A percentile compares a stretch with the other conserved stretches of the same genome.
These are phyloP conservation scores for Tupaia chinensis DNA, from an alignment of 2,113 vertebrate genomes.

Conservation along the genomic window DNA sequence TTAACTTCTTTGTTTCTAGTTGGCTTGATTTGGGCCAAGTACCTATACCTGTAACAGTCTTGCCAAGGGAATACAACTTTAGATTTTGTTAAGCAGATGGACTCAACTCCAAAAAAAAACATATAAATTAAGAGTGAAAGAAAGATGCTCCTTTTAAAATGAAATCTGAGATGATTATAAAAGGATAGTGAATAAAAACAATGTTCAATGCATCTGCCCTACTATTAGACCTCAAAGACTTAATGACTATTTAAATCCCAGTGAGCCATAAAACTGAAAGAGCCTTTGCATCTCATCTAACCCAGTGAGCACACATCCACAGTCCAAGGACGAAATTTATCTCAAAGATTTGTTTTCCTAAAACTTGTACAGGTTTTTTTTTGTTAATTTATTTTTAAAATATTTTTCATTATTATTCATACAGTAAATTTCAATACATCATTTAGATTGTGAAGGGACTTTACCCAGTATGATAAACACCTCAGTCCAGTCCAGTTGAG, in stretches of 20 bases:
- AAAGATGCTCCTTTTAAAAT: neutral
- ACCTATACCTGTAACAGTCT: neutral
- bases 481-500: too few species aligned
- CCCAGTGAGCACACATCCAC: neutral
- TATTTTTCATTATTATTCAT: too few species aligned
- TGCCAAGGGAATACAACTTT: neutral
- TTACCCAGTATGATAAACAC: too few species aligned
- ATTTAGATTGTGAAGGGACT: too few species aligned
- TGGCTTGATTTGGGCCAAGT: neutral
- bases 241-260: slow-evolving; percentile 31
- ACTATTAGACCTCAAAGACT: neutral
- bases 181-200: neutral
- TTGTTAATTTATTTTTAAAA: too few species aligned
- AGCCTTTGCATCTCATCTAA: neutral
- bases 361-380: neutral
- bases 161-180: neutral
- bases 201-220: neutral
- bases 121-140: neutral
- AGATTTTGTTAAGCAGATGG: neutral
- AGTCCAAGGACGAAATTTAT: neutral
- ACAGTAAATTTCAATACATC: too few species aligned
- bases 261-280: slow-evolving; percentile 3
- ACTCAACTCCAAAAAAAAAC: neutral
- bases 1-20: neutral
- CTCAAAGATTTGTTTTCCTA: neutral